Base-by-base conservation (phyloP, 2,888 invertebrate species). In the Kuschelorhynchus macadamiae region DNA sequence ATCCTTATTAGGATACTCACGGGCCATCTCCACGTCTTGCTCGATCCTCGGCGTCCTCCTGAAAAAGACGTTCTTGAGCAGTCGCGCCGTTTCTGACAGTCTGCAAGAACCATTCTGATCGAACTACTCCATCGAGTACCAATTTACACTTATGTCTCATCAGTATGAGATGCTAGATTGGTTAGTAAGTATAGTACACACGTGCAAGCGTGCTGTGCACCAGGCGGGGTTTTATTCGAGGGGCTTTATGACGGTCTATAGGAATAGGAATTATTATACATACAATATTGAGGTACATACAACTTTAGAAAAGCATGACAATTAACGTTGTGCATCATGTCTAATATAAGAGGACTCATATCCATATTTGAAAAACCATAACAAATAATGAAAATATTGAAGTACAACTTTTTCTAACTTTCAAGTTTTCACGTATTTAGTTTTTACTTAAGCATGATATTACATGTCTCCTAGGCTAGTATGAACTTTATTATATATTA, bases 11-110 rank as follows among this genome's bases (percentile, higher is more conserved):
- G 41, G 18, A 67, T 89, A 95, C 95, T 96, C 91, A 96, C 96
- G 96, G 83, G 94, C 92, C 84, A 96, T 87, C 86, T 96, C 96
- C 84, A 96, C 90, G 85, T 96, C 96, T 86, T 91, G 88, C 86
- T 90, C 90, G 85, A 90, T 91, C 85, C 93, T 89, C 80, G 93
- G 88, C 82, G 88, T 87, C 89, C 97, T 96, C 84, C 96, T 95
- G 88, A 92, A 95, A 87, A 94, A 93, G 78, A 96, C 95, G 87
- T 94, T 95, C 87, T 94, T 93, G 87, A 98, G 91, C 84, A 98
- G 90, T 80, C 97, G 91, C 85, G 97, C 96, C 82, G 96, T 97
- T 91, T 98, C 97, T 87, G 96, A 95, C 86, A 96, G 92, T 91
- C 96, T 96, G 91, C 84, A 88, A 87, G 83, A 72, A 75, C 71